Evolutionary conservation across 2,888 invertebrate genomes (phyloP).

Genomic region (Scaeva pyrastri): DNA sequence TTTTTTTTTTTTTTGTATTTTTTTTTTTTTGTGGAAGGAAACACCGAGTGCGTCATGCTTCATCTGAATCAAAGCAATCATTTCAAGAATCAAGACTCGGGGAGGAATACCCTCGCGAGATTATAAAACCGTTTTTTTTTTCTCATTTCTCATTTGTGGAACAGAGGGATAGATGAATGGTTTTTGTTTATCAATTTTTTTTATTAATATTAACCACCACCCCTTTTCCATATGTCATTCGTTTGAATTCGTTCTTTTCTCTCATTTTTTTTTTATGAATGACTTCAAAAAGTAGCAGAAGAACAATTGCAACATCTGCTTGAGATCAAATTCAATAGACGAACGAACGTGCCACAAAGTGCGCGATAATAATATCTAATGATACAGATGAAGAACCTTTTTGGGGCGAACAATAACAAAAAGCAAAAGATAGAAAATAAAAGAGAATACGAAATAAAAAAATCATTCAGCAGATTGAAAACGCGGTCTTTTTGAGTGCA

Average conservation of each 20-base stretch:
- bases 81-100: constrained; percentile 43
- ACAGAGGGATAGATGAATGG: constrained; percentile 34
- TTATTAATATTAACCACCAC: constrained; percentile 56
- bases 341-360: constrained; percentile 68
- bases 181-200: constrained; percentile 63
- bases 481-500: constrained; percentile 74
- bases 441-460: constrained; percentile 27
- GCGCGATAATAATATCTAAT: constrained; percentile 19
- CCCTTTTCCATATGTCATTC: constrained; percentile 71
- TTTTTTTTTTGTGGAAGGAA: constrained; percentile 13
- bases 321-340: constrained; percentile 68
- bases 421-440: not conserved
- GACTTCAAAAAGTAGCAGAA: constrained; percentile 34
- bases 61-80: constrained; percentile 69
- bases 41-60: constrained; percentile 66
- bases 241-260: constrained; percentile 12
- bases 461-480: constrained; percentile 54
- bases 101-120: constrained; percentile 68
- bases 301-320: constrained; percentile 73
- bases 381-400: constrained; percentile 43
- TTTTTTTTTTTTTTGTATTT: constrained; percentile 1
- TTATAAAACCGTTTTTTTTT: constrained; percentile 42
- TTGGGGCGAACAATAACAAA: not conserved
- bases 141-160: constrained; percentile 49
- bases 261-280: constrained; percentile 25